Evolutionary conservation across 1,140 invertebrate species (phyloP), one percentile per base, ranked within the genome.

Genomic region (Sinonovacula constricta): DNA sequence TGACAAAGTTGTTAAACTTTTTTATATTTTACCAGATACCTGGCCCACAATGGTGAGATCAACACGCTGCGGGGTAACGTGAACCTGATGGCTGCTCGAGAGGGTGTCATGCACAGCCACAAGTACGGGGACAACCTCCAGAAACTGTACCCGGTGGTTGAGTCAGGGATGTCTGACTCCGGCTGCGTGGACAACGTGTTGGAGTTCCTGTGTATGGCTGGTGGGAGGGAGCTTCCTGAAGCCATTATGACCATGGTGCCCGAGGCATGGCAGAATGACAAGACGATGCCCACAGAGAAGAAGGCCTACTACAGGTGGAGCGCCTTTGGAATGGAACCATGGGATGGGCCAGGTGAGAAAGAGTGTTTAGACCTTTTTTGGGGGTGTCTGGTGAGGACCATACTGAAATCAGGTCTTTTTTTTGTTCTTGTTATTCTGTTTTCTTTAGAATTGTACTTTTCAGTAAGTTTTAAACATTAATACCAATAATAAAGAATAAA

Each of bases 191-290:
- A 99, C 92, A 99, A 98, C 90, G 98, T 99, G 5, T 92, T 99
- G 1, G 98, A 99, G 91, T 99, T 99, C 91, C 92, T 99, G 2
- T 95, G 98, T 7, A 96, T 96, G 92, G 97, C 96, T 75, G 98
- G 98, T 28, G 72, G 72, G 0, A 30, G 72, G 4, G 72, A 76
- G 63, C 63, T 76, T 12, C 72, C 72, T 4, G 72, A 95, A 94
- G 97, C 98, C 78, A 96, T 99, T 26, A 98, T 99, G 96, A 99
- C 97, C 0, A 99, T 99, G 98, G 97, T 99, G 33, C 98, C 98
- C 1, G 98, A 99, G 92, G 98, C 98, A 4, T 99, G 98, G 98
- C 98, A 99, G 90, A 98, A 99, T 88, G 91, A 92, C 72, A 96
- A 98, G 60, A 95, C 95, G 10, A 99, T 99, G 98, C 93, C 95